Evolutionary conservation across 1,140 invertebrate genomes (phyloP).

Genomic region (Drosophila subobscura): DNA sequence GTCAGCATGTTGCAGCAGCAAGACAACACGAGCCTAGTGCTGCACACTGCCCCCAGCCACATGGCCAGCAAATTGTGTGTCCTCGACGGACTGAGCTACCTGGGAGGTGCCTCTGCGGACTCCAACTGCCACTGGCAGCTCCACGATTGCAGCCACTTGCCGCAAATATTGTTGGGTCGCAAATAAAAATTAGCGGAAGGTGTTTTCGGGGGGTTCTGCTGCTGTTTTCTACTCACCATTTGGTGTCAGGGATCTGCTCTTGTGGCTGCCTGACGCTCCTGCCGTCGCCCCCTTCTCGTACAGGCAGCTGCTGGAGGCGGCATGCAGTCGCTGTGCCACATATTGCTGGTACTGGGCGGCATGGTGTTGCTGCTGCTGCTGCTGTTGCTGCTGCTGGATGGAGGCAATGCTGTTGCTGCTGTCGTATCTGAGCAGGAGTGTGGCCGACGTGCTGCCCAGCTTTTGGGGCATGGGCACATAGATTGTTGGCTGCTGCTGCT

Average conservation of each 20-base stretch:
- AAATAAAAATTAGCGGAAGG: background rate
- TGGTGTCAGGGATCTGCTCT: constrained; percentile 49
- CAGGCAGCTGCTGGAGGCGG: constrained; percentile 67
- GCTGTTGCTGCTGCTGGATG: constrained; percentile 54
- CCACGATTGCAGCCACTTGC: constrained; percentile 49
- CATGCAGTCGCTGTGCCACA: constrained; percentile 62
- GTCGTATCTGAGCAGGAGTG: constrained; percentile 60
- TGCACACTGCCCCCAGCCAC: constrained; percentile 15
- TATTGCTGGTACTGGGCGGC: constrained; percentile 68
- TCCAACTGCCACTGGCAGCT: constrained; percentile 48
- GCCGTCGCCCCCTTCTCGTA: constrained; percentile 57
- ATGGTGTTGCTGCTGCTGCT: constrained; percentile 54
- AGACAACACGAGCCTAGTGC: background rate
- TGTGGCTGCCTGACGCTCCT: constrained; percentile 16
- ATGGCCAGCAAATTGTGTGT: constrained; percentile 27
- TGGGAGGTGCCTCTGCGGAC: background rate
- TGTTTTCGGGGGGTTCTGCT: background rate
- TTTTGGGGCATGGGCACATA: constrained; percentile 66
- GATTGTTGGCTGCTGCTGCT: constrained; percentile 49
- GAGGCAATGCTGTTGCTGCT: constrained; percentile 58
- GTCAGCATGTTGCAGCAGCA: constrained; percentile 27
- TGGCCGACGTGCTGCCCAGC: constrained; percentile 32
- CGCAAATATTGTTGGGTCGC: background rate
- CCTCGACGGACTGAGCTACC: background rate
- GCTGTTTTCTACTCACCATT: constrained; percentile 46